Evolutionary conservation across 2,113 vertebrate species (phyloP).

Genomic region (Rhinolophus sinicus): DNA sequence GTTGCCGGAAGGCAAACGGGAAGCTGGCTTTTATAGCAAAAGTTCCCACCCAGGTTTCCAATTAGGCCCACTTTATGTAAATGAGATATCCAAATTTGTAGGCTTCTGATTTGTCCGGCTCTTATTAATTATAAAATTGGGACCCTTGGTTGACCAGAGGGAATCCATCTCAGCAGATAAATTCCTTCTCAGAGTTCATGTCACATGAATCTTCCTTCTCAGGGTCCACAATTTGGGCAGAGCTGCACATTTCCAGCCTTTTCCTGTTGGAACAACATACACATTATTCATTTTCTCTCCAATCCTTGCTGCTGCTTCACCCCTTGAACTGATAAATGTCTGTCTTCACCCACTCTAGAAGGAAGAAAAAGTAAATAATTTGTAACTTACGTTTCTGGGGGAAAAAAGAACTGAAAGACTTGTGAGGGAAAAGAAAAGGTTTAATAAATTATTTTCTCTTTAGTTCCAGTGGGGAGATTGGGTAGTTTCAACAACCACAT

Average conservation of each 20-base stretch:
- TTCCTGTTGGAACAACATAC: background rate
- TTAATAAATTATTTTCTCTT: background rate
- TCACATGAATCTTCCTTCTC: background rate
- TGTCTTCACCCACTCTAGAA: background rate
- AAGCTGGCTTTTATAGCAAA: background rate
- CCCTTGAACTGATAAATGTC: background rate
- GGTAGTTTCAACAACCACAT: background rate
- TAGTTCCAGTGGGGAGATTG: background rate
- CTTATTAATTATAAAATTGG: background rate
- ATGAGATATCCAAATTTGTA: background rate
- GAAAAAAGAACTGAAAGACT: background rate
- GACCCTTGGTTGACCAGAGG: too few relatives aligned
- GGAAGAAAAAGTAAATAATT: conserved; percentile 22
- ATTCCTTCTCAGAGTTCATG: background rate
- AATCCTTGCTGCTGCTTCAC: background rate
- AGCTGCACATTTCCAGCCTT: background rate
- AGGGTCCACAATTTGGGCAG: background rate
- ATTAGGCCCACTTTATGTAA: background rate
- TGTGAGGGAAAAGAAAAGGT: background rate
- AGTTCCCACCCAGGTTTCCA: background rate
- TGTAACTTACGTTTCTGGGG: background rate
- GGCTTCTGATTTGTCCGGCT: background rate
- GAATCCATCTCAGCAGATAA: background rate
- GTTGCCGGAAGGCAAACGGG: background rate
- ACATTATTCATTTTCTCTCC: background rate